phyloP scores from a whole-genome alignment of 2,113 vertebrate species.

The Dasyornis broadbenti region DNA sequence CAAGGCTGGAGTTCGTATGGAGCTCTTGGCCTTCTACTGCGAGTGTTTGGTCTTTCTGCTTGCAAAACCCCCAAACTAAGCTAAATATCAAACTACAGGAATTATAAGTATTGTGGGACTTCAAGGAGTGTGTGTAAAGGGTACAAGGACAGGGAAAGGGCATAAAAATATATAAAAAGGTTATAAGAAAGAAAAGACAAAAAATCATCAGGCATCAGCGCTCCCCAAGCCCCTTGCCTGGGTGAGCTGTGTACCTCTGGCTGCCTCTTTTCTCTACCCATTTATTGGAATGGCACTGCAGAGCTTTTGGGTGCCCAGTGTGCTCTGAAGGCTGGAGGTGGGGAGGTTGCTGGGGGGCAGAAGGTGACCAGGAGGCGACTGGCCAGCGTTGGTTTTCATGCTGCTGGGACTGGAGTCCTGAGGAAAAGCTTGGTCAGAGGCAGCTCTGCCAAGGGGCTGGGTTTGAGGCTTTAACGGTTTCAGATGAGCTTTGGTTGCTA shows the following conservation, averaged over 20 bases:
- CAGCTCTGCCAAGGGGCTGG: neutral
- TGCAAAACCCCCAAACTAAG: too few relatives aligned
- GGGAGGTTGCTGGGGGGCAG: neutral
- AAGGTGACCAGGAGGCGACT: neutral
- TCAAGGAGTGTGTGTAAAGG: too few relatives aligned
- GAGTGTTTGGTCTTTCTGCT: too few relatives aligned
- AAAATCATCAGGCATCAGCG: too few relatives aligned
- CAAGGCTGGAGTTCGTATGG: too few relatives aligned
- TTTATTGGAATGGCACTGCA: neutral
- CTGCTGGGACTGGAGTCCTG: neutral
- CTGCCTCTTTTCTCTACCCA: neutral
- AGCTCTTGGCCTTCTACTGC: too few relatives aligned
- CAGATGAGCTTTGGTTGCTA: neutral
- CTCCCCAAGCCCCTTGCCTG: neutral
- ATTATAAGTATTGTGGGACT: too few relatives aligned
- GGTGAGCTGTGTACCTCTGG: neutral
- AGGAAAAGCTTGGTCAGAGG: neutral
- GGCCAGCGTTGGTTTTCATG: neutral
- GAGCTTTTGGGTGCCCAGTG: neutral
- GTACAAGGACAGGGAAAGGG: too few relatives aligned
- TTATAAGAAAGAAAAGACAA: too few relatives aligned
- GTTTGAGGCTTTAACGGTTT: neutral
- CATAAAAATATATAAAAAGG: too few relatives aligned
- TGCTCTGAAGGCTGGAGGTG: neutral
- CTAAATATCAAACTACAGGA: too few relatives aligned